phyloP scores from a whole-genome alignment of 2,797 vertebrate species.

The Ctenopoma multispine region DNA sequence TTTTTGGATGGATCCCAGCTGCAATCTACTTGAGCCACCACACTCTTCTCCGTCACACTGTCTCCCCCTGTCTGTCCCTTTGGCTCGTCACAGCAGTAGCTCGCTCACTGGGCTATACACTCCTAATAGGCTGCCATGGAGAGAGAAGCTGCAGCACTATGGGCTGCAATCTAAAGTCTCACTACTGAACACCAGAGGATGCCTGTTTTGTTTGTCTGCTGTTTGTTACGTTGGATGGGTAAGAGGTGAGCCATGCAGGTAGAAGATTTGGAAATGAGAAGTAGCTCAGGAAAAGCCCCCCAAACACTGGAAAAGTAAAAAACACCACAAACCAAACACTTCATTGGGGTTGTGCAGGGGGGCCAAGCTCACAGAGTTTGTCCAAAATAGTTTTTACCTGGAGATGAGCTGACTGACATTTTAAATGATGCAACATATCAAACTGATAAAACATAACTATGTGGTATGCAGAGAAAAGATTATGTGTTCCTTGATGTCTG shows the following conservation, averaged over 20 bases:
- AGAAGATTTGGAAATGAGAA: constrained; percentile 28
- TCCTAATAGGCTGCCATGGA: constrained; percentile 69
- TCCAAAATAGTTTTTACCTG: background rate
- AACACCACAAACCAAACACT: constrained; percentile 28
- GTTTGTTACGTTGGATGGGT: constrained; percentile 47
- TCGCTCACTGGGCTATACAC: constrained; percentile 54
- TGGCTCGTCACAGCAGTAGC: constrained; percentile 76
- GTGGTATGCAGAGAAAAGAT: background rate
- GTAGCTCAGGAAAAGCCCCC: background rate
- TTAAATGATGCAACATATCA: constrained; percentile 8
- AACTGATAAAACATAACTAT: background rate
- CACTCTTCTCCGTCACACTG: constrained; percentile 77
- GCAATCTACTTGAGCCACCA: constrained; percentile 58
- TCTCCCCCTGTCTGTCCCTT: constrained; percentile 80
- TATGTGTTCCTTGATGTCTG: background rate
- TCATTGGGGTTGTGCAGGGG: background rate
- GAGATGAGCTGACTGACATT: constrained; percentile 3
- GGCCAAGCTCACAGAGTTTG: background rate
- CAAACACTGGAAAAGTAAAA: constrained; percentile 20
- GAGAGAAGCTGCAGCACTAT: constrained; percentile 55
- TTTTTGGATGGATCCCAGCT: constrained; percentile 75
- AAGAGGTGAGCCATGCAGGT: constrained; percentile 47
- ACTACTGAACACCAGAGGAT: constrained; percentile 60
- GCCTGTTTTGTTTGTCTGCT: constrained; percentile 55
- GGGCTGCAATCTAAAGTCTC: constrained; percentile 67